Base-by-base conservation (phyloP, 2,797 vertebrate species). In the Coracias cyanogaster region DNA sequence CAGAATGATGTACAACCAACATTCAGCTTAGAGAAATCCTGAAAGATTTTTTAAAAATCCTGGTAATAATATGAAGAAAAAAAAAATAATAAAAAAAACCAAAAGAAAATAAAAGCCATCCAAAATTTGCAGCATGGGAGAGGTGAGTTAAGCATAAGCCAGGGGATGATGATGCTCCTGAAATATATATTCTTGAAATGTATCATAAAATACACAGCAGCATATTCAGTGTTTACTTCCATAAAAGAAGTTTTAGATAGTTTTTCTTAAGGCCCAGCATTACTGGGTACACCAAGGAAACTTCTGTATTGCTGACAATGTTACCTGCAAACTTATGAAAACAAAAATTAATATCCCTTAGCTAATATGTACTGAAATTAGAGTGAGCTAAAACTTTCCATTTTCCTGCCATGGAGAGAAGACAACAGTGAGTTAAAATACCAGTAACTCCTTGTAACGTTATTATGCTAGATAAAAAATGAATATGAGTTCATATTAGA, bases 1-100 rank as follows among this genome's bases (percentile, higher is more conserved):
- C 92, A 85, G 90, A 94, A 64, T 93, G 86, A 96, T 92, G 74
- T 80, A 96, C 52, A 84, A 43, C 72, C 71, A 88, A 61, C 90
- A 92, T 79, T 74, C 45, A 77, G 76, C 33, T 71, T 89, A 80
- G 33, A 72, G 82, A 93, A 89, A 70, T 78, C 83, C 52, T 72
- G 69, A 82, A 78, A 78, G 33, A 4, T 66, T 86, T 74, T 84
- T 37, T 49, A 22, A 74, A 57, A 74, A 20, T 84, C 28, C 45
- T 46, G 29, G 21, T 31, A 87, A 92, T 39, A 28, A 19, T 37
- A 37, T 37, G 19, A 29, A 29, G 8, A 48, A 24, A 43, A 37
- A 39, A 70, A 89, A 60, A 21, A 6, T 5, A 9, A 60, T 3
- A 9, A 15, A 9, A 17, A 3, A 22, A 29, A 15, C 12, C 2